Base-by-base conservation (phyloP, 37 sponge, comb jelly and placozoan species). In the Tethya wilhelma region DNA sequence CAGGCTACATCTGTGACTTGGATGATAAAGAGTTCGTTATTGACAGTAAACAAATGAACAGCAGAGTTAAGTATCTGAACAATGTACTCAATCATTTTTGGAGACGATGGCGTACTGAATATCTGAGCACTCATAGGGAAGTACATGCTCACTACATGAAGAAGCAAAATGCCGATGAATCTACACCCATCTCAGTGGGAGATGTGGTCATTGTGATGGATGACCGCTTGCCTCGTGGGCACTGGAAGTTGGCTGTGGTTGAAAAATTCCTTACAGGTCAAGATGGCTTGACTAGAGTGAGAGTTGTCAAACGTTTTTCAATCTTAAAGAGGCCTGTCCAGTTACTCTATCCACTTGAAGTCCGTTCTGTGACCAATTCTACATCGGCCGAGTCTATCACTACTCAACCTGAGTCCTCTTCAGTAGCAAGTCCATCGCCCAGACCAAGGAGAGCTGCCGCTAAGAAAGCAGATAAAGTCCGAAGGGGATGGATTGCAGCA, bases 311-410 rank as follows among this genome's bases (percentile, higher is more conserved):
- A 38, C 69, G 69, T 30, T 29, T 32, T 38, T 40, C 58, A 36
- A 80, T 44, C 0, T 80, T 80, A 71, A 55, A 69, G 39, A 46
- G 80, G 40, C 80, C 80, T 26, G 25, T 80, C 20, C 80, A 80
- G 39, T 56, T 68, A 41, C 69, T 80, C 7, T 80, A 80, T 71
- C 80, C 80, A 57, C 69, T 55, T 25, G 80, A 80, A 37, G 55
- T 80, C 25, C 69, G 34, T 28, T 67, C 26, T 44, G 55, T 32
- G 36, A 45, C 67, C 17, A 49, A 31, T 36, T 8, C 1, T n/a
- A 53, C 39, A 22, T 28, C 43, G 19, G 26, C 25, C 5, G 42
- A 26, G 22, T 26, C 63, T 22, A 38, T 66, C 8, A 9, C 43
- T 25, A 43, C 20, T 44, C 44, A 22, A 41, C 31, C 36, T 41